Evolutionary conservation across 2,113 vertebrate genomes (phyloP), one percentile per base, ranked within the genome.

Genomic region (Lipophrys pholis): DNA sequence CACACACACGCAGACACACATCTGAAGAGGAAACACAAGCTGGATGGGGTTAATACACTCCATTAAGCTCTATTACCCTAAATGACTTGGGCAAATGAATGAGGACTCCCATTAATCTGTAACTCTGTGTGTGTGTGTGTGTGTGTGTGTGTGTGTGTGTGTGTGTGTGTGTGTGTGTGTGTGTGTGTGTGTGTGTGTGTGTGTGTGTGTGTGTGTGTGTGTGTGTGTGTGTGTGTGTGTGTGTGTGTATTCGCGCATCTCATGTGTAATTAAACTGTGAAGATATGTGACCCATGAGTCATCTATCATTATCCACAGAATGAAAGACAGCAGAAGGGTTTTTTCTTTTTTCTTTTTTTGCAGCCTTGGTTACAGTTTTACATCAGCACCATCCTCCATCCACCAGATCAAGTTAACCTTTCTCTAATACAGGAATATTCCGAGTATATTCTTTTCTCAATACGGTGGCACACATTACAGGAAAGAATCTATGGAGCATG

Each of bases 51-150:
- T 89, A 83, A 89, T 89, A 86, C 83, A 88, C 88, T 89, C 88
- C 88, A 92, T 92, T 92, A 90, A 88, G 84, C 85, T 90, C 91
- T 89, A 90, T 91, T 92, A 92, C 82, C 83, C 85, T 90, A 89
- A 91, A 90, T 12, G 87, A 90, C 85, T 91, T 40, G 85, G 85
- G 89, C 78, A 88, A 87, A 87, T 90, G 87, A 92, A 88, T 87
- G 76, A 83, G 85, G 87, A 84, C 78, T 90, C 88, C 67, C 56
- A 86, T 89, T 84, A 86, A 86, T 76, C 72, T 64, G 63, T 56
- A 69, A 58, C 48, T 76, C 61, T 60, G 58, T 49, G 56, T 65
- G 56, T 61, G 59, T 35, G 42, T 62, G 52, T 46, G 42, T 58
- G 60, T 57, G 55, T 40, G 63, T 69, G 67, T 50, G 60, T 57